Evolutionary conservation across 2,888 invertebrate species (phyloP), one percentile per base, ranked within the genome.

Genomic region (Lordiphosa andalusiaca): DNA sequence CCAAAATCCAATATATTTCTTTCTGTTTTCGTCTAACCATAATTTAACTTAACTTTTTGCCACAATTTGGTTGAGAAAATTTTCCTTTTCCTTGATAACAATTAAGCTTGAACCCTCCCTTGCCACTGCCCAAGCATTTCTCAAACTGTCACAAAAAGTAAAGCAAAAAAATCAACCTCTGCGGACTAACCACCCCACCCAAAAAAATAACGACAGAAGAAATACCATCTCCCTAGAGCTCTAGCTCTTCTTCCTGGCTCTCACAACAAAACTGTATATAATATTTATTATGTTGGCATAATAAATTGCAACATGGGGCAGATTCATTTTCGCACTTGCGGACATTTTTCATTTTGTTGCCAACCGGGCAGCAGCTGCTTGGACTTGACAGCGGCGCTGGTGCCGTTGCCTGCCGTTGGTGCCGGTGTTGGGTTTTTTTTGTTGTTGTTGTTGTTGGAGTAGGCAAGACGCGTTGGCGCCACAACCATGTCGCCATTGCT

Each of bases 251-350:
- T 50, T 61, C 46, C 61, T 55, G 61, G 62, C 69, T 66, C 77
- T 71, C 60, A 59, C 67, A 66, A 30, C 30, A 30, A 30, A 74
- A 77, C 81, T 78, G 73, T 73, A 67, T 77, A 80, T 74, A 82
- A 84, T 81, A 81, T 84, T 84, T 84, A 84, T 84, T 84, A 83
- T 82, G 84, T 83, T 76, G 78, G 76, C 84, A 84, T 81, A 84
- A 84, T 84, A 82, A 84, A 83, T 83, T 83, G 78, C 81, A 74
- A 78, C 84, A 81, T 80, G 77, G 77, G 77, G 77, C 83, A 77
- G 80, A 80, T 80, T 80, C 82, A 75, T 80, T 76, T 83, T 84
- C 83, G 74, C 84, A 83, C 84, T 84, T 78, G 83, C 69, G 74
- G 74, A 78, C 83, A 84, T 84, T 84, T 84, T 83, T 83, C 84